Evolutionary conservation across 2,113 vertebrate genomes (phyloP), one percentile per base, ranked within the genome.

Genomic region (Antigone vipio): DNA sequence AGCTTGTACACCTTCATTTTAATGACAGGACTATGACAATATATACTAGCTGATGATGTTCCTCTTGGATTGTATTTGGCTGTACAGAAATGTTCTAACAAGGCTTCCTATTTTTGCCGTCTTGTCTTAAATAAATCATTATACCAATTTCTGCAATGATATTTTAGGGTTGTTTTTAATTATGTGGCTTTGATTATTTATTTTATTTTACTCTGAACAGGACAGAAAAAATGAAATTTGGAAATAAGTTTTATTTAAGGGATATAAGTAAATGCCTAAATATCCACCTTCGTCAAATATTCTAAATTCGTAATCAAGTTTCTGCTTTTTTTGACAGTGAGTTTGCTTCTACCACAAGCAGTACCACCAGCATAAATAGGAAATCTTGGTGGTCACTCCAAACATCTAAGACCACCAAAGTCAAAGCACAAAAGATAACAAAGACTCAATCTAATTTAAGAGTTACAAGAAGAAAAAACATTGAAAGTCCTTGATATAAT

Each of bases 281-380:
- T 52, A 72, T 15, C 2, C 20, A 38, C 23, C 6, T 15, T 80
- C 5, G 2, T 55, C 45, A 81, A 93, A 87, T 85, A 91, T 42
- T 93, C 42, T 27, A 63, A 45, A 34, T 4, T 42, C 66, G 22
- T 30, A 72, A 82, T 49, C 29, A 63, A 77, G 22, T 38, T 88
- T 63, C 30, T 35, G 16, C 9, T 15, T 69, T 75, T 71, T 85
- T 60, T 66, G 55, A 55, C 27, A 50, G 16, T 64, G 45, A 42
- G 14, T 52, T 90, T 91, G 42, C 34, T 69, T 80, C 40, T 76
- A 85, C 34, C 23, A 60, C 19, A 73, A 69, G 24, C 12, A 63
- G 19, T 40, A 52, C 3, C 30, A 56, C 15, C 34, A 64, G 3
- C 3, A 0, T 26, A 88, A 64, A 24, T 0, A 73, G 45, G 24